Evolutionary conservation across 2,797 vertebrate genomes (phyloP).

Genomic region (Crocidura indochinensis): DNA sequence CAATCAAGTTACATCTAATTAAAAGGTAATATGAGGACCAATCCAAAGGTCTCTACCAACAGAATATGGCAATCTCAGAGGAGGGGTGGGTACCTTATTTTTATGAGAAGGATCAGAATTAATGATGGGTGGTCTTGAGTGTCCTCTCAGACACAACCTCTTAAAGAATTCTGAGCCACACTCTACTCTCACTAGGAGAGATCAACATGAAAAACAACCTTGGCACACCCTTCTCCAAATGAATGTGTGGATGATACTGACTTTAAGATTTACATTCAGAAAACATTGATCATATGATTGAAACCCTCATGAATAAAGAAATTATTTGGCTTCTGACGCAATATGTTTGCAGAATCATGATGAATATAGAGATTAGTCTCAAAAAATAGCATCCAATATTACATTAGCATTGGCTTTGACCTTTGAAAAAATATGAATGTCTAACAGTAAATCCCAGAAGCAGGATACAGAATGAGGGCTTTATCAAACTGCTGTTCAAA

Average conservation of each 20-base stretch:
- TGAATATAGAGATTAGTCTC: constrained; percentile 42
- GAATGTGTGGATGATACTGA: background rate
- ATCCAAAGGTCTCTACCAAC: too few relatives aligned
- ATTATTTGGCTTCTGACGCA: constrained; percentile 43
- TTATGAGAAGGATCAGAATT: background rate
- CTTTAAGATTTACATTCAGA: constrained; percentile 56
- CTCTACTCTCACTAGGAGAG: background rate
- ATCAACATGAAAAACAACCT: background rate
- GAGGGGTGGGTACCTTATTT: background rate
- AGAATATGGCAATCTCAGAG: too few relatives aligned
- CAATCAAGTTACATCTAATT: too few relatives aligned
- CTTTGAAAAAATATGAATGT: constrained; percentile 66
- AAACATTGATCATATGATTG: constrained; percentile 35
- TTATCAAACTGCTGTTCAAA: constrained; percentile 33
- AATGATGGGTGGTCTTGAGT: background rate
- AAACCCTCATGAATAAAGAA: constrained; percentile 28
- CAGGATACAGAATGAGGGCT: background rate
- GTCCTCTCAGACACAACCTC: background rate
- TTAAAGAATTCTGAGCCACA: background rate
- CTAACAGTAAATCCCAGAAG: constrained; percentile 14
- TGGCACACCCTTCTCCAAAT: background rate
- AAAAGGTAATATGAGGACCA: too few relatives aligned
- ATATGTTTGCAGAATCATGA: background rate
- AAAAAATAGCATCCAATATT: constrained; percentile 1
- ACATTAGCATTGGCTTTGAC: constrained; percentile 53